A percentile compares a stretch with the other conserved stretches of the same genome.
These are phyloP conservation scores for Fratercula arctica DNA, from an alignment of 2,797 vertebrate species.

Conservation along the genomic window DNA sequence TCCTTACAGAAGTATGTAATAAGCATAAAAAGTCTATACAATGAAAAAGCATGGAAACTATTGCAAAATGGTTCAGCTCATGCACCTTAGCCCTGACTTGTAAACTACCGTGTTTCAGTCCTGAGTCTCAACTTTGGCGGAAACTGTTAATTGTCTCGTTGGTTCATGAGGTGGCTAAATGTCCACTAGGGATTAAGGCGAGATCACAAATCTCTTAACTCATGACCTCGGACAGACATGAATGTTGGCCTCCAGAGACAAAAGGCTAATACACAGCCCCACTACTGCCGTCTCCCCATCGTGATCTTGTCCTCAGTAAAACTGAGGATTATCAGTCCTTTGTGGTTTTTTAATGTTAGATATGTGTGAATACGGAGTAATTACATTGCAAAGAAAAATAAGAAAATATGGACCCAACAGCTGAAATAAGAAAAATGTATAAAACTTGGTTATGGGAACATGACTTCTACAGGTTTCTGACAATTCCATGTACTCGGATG, in stretches of 20 bases:
- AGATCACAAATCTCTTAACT: conserved; percentile 65
- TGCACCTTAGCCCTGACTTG: neutral
- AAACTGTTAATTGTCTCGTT: conserved; percentile 53
- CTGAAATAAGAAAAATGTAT: neutral
- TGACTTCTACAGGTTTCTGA: neutral
- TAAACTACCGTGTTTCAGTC: neutral
- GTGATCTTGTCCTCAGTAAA: neutral
- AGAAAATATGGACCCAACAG: neutral
- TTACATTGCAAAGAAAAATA: neutral
- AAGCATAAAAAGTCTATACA: neutral
- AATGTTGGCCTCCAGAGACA: neutral
- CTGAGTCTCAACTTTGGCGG: conserved; percentile 38
- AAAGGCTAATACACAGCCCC: conserved; percentile 21
- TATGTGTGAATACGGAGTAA: neutral
- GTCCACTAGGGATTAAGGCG: conserved; percentile 47
- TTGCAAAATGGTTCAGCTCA: neutral
- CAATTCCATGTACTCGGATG: conserved; percentile 14
- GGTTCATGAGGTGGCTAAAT: conserved; percentile 33
- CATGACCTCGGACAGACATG: conserved; percentile 50
- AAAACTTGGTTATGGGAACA: neutral
- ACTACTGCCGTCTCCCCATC: neutral
- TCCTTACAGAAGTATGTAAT: neutral
- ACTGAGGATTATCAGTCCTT: neutral
- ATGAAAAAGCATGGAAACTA: neutral
- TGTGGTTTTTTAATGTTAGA: neutral